phyloP scores from a whole-genome alignment of 2,113 vertebrate genomes.

The Cyanoliseus patagonus region DNA sequence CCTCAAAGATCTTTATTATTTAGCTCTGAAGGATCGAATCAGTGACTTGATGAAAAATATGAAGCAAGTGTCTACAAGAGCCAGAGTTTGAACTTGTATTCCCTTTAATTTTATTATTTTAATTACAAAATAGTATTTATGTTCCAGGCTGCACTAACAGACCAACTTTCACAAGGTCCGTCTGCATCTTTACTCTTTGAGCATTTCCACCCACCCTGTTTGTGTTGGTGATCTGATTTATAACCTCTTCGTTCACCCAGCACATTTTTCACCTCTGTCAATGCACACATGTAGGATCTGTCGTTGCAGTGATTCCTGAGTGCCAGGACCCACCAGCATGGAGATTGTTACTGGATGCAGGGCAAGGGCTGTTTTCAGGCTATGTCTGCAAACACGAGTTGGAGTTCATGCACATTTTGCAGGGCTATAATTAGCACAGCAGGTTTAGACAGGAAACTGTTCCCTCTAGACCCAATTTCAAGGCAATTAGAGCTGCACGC shows the following conservation, averaged over 20 bases:
- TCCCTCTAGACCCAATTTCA: not conserved
- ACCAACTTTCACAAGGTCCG: not conserved
- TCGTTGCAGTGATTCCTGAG: not conserved
- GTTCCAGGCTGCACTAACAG: not conserved
- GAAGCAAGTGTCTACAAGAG: not conserved
- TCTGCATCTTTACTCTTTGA: not conserved
- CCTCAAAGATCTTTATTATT: not conserved
- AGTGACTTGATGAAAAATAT: not conserved
- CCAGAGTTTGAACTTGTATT: not conserved
- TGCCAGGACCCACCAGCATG: not conserved
- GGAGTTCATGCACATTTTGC: not conserved
- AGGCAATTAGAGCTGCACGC: not conserved
- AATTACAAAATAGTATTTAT: not conserved
- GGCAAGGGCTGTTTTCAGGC: not conserved
- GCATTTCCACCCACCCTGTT: not conserved
- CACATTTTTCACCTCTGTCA: not conserved
- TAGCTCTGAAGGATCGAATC: not conserved
- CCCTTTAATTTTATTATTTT: not conserved
- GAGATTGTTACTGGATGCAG: not conserved
- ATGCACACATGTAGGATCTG: not conserved
- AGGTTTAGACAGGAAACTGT: slow-evolving; percentile 1
- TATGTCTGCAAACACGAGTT: not conserved
- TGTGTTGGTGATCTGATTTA: not conserved
- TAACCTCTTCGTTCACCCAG: not conserved
- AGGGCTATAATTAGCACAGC: slow-evolving; percentile 8